Base-by-base conservation (phyloP, 2,888 invertebrate species). In the Drosophila anceps region DNA sequence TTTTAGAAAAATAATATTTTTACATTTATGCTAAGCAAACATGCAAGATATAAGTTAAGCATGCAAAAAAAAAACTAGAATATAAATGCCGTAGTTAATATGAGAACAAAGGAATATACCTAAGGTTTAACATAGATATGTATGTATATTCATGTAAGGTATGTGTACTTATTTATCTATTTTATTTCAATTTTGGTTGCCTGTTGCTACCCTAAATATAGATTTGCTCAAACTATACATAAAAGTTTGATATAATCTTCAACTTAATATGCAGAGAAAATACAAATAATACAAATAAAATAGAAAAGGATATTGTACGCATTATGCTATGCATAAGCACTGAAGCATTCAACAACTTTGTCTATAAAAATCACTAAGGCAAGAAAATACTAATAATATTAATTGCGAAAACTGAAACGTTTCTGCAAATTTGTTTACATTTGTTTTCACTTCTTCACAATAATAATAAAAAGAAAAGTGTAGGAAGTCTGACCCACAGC, bases 371-470 rank as follows among this genome's bases (percentile, higher is more conserved):
- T 31, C 7, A 18, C 10, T 18, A 15, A 10, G 20, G 24, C 35
- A 10, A 53, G n/a, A 50, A 48, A 7, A 55, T 37, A 73, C 65
- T 58, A 66, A 81, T 69, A 44, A 61, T 35, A 27, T 41, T 4
- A 33, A 53, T 31, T n/a, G 29, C 10, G 35, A 58, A 59, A 55
- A 50, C 18, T 46, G 2, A 69, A 59, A 48, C 31, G 9, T 59
- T 58, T 60, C 18, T 29, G 44, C 44, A 54, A 74, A 79, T 63
- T 77, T 84, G 74, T 67, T 65, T 68, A 61, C 55, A 79, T 79
- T 65, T 72, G 64, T 76, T 74, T 63, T 48, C 10, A 24, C 18
- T 65, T 58, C 58, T 61, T 31, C 35, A 20, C 41, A 62, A 62
- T 15, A 69, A 51, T 61, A 50, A 51, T n/a, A 50, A 27, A 29